Base-by-base conservation (phyloP, 2,888 invertebrate genomes). In the Trissonchulus latispiculum region DNA sequence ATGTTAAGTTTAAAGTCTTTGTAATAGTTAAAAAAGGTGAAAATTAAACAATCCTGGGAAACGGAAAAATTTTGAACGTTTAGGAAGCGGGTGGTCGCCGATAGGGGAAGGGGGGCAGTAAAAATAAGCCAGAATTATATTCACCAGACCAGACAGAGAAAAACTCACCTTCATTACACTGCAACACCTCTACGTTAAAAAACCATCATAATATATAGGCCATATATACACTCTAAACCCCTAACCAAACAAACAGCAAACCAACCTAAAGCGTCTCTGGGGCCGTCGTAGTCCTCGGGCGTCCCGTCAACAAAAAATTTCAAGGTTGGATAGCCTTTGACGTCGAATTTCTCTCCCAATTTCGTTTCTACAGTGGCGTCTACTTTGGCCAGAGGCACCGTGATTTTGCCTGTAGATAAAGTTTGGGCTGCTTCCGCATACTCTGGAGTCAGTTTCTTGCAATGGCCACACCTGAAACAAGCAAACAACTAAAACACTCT, bases 381-480 rank as follows among this genome's bases (percentile, higher is more conserved):
- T 0, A 48, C 48, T 79, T 86, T 87, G 8, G 83, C 86, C 59
- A 87, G 78, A 1, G 81, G 79, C 68, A 86, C 82, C 0, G 81
- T 78, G 1, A 80, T 80, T 1, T 78, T 77, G 29, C 29, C 15
- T 23, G 8, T 48, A 23, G 48, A 48, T 23, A 48, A 23, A 15
- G 23, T 48, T 23, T 48, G 8, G 0, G 87, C 87, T 8, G 87
- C 87, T 76, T 84, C 84, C 75, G 86, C 85, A 80, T 86, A 87
- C 70, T 84, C 83, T 8, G 86, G 86, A 0, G 83, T 83, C 68
- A 86, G 78, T 59, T 78, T 77, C 77, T 86, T 85, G 79, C 86
- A 87, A 75, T 86, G 86, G 2, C 86, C 86, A 80, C 86, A 86
- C 87, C 87, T 48, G 48, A n/a, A n/a, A n/a, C n/a, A n/a, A n/a